Percentiles rank a stretch among this genome's conserved stretches.
These are phyloP conservation scores for Luperina testacea DNA, from an alignment of 2,888 invertebrate genomes.

Conservation along the genomic window DNA sequence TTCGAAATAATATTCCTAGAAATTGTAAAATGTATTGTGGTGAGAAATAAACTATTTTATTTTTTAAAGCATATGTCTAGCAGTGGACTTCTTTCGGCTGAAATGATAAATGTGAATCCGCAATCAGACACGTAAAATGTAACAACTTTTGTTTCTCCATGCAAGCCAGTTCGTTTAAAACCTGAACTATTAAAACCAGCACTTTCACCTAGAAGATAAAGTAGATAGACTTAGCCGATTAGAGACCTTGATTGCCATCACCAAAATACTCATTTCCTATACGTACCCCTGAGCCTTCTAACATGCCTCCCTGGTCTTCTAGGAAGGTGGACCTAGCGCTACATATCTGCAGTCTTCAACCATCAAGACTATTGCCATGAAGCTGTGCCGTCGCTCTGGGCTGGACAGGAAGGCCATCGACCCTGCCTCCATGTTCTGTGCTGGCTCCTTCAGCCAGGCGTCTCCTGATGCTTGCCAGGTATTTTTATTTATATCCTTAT, in stretches of 20 bases:
- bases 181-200: not conserved
- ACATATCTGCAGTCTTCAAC: slow-evolving; percentile 84
- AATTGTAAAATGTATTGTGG: too few relatives aligned
- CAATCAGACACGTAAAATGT: not conserved
- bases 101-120: not conserved
- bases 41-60: too few relatives aligned
- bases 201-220: not conserved
- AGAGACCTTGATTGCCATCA: not conserved
- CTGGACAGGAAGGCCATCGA: slow-evolving; percentile 83
- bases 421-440: slow-evolving; percentile 89
- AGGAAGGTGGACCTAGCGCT: slow-evolving; percentile 85
- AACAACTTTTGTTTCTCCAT: not conserved
- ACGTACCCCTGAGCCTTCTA: not conserved
- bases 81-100: not conserved
- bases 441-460: slow-evolving; percentile 85
- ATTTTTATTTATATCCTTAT: not conserved
- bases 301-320: not conserved
- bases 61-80: too few relatives aligned
- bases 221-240: not conserved
- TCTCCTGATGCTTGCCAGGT: slow-evolving; percentile 90
- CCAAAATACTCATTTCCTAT: not conserved
- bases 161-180: not conserved
- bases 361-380: slow-evolving; percentile 85
- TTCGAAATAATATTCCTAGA: too few relatives aligned
- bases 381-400: slow-evolving; percentile 83